Percentiles rank a stretch among this genome's conserved stretches.
phyloP scores from a whole-genome alignment of 2,113 vertebrate genomes.

The Tautogolabrus adspersus region DNA sequence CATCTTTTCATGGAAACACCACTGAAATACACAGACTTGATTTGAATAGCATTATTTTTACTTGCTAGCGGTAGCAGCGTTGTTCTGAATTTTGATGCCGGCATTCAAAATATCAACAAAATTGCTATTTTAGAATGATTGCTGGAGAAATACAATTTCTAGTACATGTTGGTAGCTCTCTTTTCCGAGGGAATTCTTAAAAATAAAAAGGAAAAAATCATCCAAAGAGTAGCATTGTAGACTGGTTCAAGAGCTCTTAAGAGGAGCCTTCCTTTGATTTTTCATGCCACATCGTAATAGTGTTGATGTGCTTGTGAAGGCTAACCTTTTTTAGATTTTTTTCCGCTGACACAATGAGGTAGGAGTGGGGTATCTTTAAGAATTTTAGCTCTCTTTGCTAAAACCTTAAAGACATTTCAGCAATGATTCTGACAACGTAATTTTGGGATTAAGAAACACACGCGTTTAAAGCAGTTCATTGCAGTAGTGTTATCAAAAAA shows the following conservation, averaged over 20 bases:
- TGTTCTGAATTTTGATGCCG: background rate
- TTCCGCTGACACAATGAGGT: too few species aligned
- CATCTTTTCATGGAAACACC: slow-evolving; percentile 51
- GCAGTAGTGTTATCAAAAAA: too few species aligned
- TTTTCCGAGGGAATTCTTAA: background rate
- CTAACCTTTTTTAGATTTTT: too few species aligned
- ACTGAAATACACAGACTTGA: slow-evolving; percentile 43
- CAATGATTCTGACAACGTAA: too few species aligned
- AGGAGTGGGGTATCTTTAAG: too few species aligned
- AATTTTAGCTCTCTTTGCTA: too few species aligned
- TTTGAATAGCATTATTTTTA: slow-evolving; percentile 8
- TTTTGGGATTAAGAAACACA: too few species aligned
- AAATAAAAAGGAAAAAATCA: background rate
- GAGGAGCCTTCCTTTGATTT: background rate
- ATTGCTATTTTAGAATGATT: background rate
- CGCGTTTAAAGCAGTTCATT: too few species aligned
- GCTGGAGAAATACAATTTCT: background rate
- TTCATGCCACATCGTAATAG: too few species aligned
- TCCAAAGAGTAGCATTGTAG: background rate
- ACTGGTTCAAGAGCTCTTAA: background rate
- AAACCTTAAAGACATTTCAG: too few species aligned
- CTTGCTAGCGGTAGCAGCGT: background rate
- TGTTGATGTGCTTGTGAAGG: too few species aligned
- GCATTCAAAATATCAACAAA: slow-evolving; percentile 10
- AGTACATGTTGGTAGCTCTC: background rate